These are phyloP conservation scores for Dromaius novaehollandiae DNA, from an alignment of 2,113 vertebrate genomes.

Conservation along the genomic window DNA sequence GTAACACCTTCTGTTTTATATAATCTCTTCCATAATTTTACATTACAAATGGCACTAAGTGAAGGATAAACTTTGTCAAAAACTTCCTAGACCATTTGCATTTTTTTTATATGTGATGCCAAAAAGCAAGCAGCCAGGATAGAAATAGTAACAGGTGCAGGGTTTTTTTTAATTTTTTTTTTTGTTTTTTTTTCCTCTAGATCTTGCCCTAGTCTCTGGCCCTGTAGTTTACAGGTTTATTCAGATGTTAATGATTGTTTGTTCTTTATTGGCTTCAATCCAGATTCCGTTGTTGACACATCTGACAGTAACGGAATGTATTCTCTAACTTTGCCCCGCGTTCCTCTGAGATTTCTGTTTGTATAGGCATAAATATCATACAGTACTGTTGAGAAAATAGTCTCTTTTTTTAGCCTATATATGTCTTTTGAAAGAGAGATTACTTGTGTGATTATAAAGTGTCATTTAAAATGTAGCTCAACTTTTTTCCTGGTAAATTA, in stretches of 20 bases:
- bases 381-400: neutral
- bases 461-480: neutral
- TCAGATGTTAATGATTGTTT: slow-evolving; percentile 42
- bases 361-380: neutral
- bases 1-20: neutral
- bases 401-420: neutral
- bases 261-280: slow-evolving; percentile 34
- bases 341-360: slow-evolving; percentile 6
- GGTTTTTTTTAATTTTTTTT: too few species aligned
- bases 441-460: neutral
- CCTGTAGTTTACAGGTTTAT: slow-evolving; percentile 21
- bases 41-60: neutral
- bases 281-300: slow-evolving; percentile 54
- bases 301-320: slow-evolving; percentile 12
- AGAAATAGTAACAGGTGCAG: neutral
- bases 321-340: neutral
- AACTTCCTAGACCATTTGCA: neutral
- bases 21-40: neutral
- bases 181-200: neutral
- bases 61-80: neutral
- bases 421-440: neutral
- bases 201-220: neutral
- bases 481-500: neutral
- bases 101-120: neutral
- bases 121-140: neutral